phyloP scores from a whole-genome alignment of 1,140 invertebrate species.

The Trichoplusia ni region DNA sequence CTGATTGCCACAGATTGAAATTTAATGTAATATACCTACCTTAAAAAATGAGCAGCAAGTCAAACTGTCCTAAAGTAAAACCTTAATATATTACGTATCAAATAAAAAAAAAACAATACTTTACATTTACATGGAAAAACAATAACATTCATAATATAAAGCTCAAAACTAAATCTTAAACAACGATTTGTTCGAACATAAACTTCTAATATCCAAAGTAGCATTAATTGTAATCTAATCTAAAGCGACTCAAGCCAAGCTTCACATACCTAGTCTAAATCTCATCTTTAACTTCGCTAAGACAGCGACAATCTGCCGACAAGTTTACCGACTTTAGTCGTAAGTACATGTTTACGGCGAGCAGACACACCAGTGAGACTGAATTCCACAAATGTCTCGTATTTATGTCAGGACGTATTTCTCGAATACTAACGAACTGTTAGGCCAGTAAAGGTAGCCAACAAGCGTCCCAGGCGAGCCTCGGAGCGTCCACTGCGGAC shows the following conservation, averaged over 20 bases:
- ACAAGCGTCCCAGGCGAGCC: constrained; percentile 46
- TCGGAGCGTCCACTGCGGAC: constrained; percentile 61
- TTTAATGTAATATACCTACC: no score
- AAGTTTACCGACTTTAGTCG: constrained; percentile 9
- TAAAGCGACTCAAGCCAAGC: not conserved
- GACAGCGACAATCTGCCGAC: constrained; percentile 12
- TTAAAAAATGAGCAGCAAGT: no score
- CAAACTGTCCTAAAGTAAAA: no score
- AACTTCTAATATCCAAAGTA: not conserved
- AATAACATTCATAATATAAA: no score
- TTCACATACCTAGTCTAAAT: not conserved
- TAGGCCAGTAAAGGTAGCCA: constrained; percentile 56
- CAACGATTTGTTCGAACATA: no score
- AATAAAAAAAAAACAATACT: no score
- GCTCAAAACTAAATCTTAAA: no score
- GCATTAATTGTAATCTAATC: not conserved
- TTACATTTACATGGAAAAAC: no score
- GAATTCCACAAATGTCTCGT: constrained; percentile 16
- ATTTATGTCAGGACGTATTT: constrained; percentile 1
- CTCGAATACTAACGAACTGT: constrained; percentile 57
- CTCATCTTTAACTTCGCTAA: not conserved
- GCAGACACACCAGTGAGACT: not conserved
- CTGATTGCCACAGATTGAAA: no score
- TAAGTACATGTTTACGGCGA: constrained; percentile 25
- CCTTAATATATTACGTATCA: no score